These are phyloP conservation scores for Calypte anna DNA, from an alignment of 2,113 vertebrate genomes.

Conservation along the genomic window DNA sequence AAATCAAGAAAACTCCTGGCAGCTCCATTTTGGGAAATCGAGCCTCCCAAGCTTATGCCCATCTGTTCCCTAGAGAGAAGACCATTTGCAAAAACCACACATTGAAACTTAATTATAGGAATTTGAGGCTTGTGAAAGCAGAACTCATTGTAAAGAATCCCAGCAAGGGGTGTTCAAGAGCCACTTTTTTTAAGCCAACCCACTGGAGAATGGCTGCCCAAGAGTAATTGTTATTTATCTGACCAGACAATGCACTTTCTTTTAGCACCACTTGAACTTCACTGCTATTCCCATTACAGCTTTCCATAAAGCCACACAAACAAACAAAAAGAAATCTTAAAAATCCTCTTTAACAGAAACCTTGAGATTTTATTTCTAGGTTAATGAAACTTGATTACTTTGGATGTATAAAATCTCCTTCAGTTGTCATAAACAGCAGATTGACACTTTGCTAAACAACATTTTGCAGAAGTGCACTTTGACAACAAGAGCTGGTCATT, in stretches of 20 bases:
- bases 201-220: background rate
- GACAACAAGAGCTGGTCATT: background rate
- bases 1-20: background rate
- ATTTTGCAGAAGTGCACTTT: background rate
- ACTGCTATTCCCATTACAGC: conserved; percentile 15
- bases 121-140: conserved; percentile 27
- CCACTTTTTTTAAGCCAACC: background rate
- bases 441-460: background rate
- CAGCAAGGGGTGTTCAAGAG: conserved; percentile 7
- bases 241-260: conserved; percentile 42
- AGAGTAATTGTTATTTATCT: background rate
- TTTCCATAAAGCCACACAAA: background rate
- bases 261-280: conserved; percentile 6
- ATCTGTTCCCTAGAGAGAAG: conserved; percentile 27
- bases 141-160: conserved; percentile 28
- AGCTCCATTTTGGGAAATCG: background rate
- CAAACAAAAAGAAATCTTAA: background rate
- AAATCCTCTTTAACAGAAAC: background rate
- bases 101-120: conserved; percentile 37
- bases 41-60: conserved; percentile 17
- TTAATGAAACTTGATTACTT: background rate
- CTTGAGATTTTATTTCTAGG: background rate
- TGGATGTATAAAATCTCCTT: background rate
- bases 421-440: background rate
- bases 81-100: conserved; percentile 5